A percentile compares a stretch with the other conserved stretches of the same genome.
These are phyloP conservation scores for Xestia xanthographa DNA, from an alignment of 2,888 invertebrate genomes.

Conservation along the genomic window DNA sequence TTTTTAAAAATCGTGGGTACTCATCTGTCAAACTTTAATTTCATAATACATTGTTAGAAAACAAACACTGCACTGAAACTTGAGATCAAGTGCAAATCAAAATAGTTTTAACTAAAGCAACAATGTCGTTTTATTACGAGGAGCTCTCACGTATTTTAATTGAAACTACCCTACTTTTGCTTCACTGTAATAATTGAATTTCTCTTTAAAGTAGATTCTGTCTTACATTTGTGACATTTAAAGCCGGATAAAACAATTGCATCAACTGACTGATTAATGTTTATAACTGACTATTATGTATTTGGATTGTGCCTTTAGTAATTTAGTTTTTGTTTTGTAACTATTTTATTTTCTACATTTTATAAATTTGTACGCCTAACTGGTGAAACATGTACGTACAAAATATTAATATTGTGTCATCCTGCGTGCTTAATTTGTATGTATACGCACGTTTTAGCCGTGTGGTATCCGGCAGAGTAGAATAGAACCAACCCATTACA, in stretches of 20 bases:
- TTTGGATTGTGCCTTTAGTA: too few relatives aligned
- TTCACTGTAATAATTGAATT: constrained; percentile 50
- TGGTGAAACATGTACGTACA: too few relatives aligned
- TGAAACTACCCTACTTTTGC: constrained; percentile 47
- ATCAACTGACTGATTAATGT: too few relatives aligned
- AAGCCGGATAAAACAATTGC: not conserved
- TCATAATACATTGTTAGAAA: constrained; percentile 33
- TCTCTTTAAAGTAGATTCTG: constrained; percentile 13
- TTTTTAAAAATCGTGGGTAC: not conserved
- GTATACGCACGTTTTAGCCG: too few relatives aligned
- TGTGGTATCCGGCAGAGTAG: too few relatives aligned
- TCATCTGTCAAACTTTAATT: not conserved
- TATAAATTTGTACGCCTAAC: too few relatives aligned
- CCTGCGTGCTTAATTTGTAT: too few relatives aligned
- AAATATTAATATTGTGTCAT: too few relatives aligned
- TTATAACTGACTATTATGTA: too few relatives aligned
- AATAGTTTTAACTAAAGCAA: constrained; percentile 61
- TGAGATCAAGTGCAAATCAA: constrained; percentile 52
- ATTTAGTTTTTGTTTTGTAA: too few relatives aligned
- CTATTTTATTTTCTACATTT: too few relatives aligned
- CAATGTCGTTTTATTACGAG: constrained; percentile 51
- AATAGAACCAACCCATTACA: too few relatives aligned
- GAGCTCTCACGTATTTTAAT: constrained; percentile 50
- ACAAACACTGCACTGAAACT: constrained; percentile 38
- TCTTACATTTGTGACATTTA: not conserved